A percentile compares a stretch with the other conserved stretches of the same genome.
phyloP scores from a whole-genome alignment of 2,888 invertebrate genomes.

The Agonopterix alstromeriana region DNA sequence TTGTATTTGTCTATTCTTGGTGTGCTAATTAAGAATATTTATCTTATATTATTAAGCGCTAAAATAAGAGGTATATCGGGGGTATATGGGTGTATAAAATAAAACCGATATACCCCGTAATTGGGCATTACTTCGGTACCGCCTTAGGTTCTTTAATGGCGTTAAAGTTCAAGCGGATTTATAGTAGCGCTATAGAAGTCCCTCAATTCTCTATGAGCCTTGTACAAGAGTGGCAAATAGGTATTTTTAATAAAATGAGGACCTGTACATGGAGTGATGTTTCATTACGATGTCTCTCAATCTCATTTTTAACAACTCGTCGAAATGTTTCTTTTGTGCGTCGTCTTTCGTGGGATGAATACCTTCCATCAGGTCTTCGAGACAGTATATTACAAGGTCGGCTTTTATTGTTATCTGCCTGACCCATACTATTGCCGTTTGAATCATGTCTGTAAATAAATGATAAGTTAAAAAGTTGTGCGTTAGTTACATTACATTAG shows the following conservation, averaged over 20 bases:
- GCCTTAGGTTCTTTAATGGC: no score
- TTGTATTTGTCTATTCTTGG: no score
- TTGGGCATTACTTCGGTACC: no score
- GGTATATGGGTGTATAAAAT: no score
- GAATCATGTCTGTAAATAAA: conserved; percentile 42
- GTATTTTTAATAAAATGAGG: conserved; percentile 4
- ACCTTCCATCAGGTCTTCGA: conserved; percentile 41
- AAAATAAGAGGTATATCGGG: no score
- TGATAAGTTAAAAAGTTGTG: conserved; percentile 1
- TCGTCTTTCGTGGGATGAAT: conserved; percentile 25
- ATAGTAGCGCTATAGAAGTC: no score
- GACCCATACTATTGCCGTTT: conserved; percentile 51
- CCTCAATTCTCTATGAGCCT: no score
- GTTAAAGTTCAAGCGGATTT: no score
- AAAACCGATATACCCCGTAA: no score
- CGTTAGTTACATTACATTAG: no score
- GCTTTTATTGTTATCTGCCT: conserved; percentile 45
- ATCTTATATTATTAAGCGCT: no score
- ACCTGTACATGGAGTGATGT: conserved; percentile 46
- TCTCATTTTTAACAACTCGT: conserved; percentile 27
- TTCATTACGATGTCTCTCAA: conserved; percentile 38
- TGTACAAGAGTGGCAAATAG: not conserved
- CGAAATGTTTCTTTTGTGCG: conserved; percentile 21
- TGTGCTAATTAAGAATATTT: no score
- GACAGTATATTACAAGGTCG: conserved; percentile 44